phyloP scores from a whole-genome alignment of 2,797 vertebrate genomes.

The Micrastur ruficollis region DNA sequence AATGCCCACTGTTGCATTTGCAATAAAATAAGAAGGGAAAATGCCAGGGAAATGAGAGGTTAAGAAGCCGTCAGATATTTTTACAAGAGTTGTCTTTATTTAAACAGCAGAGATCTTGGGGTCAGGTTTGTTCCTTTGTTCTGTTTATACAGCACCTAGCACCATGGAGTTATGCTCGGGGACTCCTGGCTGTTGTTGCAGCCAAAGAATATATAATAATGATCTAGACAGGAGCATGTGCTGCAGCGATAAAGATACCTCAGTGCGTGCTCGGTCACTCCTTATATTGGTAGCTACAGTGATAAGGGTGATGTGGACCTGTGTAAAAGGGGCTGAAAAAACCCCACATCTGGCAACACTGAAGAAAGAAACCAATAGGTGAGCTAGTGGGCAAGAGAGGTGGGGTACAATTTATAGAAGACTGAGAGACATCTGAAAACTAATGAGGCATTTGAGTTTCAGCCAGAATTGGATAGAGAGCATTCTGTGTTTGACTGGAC shows the following conservation, averaged over 20 bases:
- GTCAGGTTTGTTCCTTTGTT: background rate
- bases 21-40: background rate
- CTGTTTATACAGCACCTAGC: background rate
- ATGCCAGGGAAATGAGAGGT: background rate
- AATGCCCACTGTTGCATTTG: background rate
- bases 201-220: background rate
- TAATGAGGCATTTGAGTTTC: background rate
- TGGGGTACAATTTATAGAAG: background rate
- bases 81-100: background rate
- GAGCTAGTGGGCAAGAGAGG: background rate
- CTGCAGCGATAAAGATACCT: background rate
- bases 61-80: background rate
- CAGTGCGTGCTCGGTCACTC: accelerated
- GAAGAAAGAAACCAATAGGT: background rate
- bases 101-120: background rate
- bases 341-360: background rate
- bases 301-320: background rate
- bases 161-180: background rate
- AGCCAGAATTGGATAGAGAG: background rate
- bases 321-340: background rate
- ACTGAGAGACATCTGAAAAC: background rate
- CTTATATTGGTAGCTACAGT: background rate
- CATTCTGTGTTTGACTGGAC: background rate
- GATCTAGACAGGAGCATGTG: background rate
- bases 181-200: background rate